phyloP scores from a whole-genome alignment of 2,797 vertebrate species.

The Euphonia xanthogaster region DNA sequence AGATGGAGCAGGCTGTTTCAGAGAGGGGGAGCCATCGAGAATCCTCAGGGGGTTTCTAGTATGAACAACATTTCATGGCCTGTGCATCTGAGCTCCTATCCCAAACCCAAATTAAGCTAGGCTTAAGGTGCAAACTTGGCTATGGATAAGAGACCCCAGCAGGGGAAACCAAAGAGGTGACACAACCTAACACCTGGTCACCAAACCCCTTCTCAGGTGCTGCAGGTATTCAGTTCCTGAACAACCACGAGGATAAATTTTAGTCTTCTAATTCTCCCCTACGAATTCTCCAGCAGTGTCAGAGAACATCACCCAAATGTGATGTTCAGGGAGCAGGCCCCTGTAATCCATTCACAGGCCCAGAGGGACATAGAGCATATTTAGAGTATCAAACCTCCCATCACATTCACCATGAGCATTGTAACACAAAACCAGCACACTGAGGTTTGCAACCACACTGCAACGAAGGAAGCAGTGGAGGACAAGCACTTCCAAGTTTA shows the following conservation, averaged over 20 bases:
- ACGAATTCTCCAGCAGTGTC: not conserved
- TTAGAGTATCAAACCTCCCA: not conserved
- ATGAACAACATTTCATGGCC: not conserved
- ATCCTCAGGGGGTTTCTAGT: not conserved
- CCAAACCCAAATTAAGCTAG: not conserved
- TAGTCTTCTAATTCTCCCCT: not conserved
- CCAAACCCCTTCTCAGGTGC: not conserved
- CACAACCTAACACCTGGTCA: not conserved
- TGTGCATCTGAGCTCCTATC: not conserved
- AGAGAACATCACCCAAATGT: not conserved
- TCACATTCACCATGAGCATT: not conserved
- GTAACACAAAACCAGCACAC: not conserved
- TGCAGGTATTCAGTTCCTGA: not conserved
- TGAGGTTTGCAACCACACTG: not conserved
- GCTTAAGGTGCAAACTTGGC: not conserved
- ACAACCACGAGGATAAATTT: not conserved
- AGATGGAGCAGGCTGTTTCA: not conserved
- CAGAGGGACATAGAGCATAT: not conserved
- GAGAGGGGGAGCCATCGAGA: not conserved
- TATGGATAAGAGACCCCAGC: fast-evolving
- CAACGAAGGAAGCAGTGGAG: not conserved
- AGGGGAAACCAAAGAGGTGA: not conserved
- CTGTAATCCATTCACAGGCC: not conserved
- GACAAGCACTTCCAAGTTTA: not conserved
- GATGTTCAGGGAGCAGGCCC: not conserved